Evolutionary conservation across 1,140 invertebrate genomes (phyloP).

Genomic region (Tachypleus tridentatus): DNA sequence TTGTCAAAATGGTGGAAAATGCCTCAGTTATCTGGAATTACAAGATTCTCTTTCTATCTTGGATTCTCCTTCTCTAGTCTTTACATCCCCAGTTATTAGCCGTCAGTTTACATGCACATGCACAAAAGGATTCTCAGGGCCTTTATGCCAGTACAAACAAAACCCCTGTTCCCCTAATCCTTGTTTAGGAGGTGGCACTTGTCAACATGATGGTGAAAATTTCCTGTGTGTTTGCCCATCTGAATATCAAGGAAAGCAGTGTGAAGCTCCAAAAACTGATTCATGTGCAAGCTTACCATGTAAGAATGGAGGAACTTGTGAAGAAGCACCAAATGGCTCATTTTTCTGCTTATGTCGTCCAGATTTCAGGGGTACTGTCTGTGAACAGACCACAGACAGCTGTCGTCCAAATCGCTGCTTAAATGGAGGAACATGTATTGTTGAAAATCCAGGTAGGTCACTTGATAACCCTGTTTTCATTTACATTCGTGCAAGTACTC

Average conservation of each 20-base stretch:
- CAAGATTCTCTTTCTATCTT: conserved; percentile 46
- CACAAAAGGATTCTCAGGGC: conserved; percentile 60
- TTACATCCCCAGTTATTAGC: conserved; percentile 60
- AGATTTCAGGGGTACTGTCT: conserved; percentile 74
- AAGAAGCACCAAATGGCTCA: conserved; percentile 67
- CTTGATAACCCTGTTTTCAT: too few relatives aligned
- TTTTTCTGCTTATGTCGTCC: conserved; percentile 82
- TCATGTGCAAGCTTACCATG: conserved; percentile 72
- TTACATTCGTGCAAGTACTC: too few relatives aligned
- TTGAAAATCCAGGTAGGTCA: conserved; percentile 35
- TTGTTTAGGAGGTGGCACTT: conserved; percentile 65
- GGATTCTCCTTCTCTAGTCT: conserved; percentile 60
- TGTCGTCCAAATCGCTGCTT: conserved; percentile 81
- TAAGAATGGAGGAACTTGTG: conserved; percentile 75
- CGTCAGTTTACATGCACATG: conserved; percentile 70
- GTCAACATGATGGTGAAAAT: conserved; percentile 62
- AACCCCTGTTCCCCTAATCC: conserved; percentile 86
- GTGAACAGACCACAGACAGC: conserved; percentile 70
- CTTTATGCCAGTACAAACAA: conserved; percentile 63
- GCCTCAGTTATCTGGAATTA: conserved; percentile 56
- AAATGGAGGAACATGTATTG: conserved; percentile 66
- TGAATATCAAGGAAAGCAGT: conserved; percentile 61
- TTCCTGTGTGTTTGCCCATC: conserved; percentile 68
- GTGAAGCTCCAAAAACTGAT: conserved; percentile 66
- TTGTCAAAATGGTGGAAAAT: conserved; percentile 39